Evolutionary conservation across 2,797 vertebrate genomes (phyloP), one percentile per base, ranked within the genome.

Genomic region (Streptopelia turtur): DNA sequence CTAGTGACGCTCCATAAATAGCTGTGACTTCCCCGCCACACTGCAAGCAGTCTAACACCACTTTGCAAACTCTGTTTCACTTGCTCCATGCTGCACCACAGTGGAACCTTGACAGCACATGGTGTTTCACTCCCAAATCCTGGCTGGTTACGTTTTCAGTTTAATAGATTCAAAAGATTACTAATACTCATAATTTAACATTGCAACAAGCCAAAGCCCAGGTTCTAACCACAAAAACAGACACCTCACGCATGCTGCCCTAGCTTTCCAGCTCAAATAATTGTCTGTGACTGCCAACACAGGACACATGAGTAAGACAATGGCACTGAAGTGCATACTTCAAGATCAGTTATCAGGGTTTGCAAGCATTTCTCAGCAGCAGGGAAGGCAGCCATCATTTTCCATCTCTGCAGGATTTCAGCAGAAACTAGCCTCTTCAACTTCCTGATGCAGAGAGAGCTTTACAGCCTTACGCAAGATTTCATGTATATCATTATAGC

Each of bases 141-240:
- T 37, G 80, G 66, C 24, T 74, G 28, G 84, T 92, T 90, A 95
- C 86, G 16, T 83, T 92, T 92, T 78, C 56, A 81, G 24, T 64
- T 83, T 35, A 77, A 64, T 49, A 83, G 68, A 85, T 64, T 81
- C 64, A 77, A 83, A 71, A 81, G 72, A 85, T 66, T 91, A 37
- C 50, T 80, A 77, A 60, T 80, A 65, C 43, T 83, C 75, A 71
- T 74, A 70, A 68, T 70, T 71, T 70, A 91, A 68, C 49, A 61
- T 50, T 87, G 39, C 64, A 91, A 74, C 59, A 81, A 77, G 82
- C 45, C 89, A 94, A 95, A 85, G 80, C 5, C 16, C 57, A 96
- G 84, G 85, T 95, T 89, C 82, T 92, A 81, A 94, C 53, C 64
- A 92, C 76, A 96, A 96, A 95, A 95, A 37, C 94, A 94, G 84